Evolutionary conservation across 2,888 invertebrate species (phyloP), one percentile per base, ranked within the genome.

Genomic region (Chouioia cunea): DNA sequence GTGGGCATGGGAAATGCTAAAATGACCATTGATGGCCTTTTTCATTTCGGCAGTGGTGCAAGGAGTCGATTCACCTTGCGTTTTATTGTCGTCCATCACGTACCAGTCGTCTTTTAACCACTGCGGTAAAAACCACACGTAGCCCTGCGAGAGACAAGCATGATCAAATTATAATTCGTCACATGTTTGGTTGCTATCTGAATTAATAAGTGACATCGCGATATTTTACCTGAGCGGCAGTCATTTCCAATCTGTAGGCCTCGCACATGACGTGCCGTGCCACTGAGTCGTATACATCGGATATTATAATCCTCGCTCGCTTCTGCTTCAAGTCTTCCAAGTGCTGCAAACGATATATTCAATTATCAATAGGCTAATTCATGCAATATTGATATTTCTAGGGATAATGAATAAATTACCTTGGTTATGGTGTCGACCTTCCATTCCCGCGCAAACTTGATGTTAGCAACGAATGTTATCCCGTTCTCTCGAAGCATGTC

Each of bases 101-200:
- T 89, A 90, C 91, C 92, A 92, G 74, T 88, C 85, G 2, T 87
- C 82, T 8, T 89, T 87, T 20, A 93, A 87, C 91, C 94, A 92
- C 46, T 89, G 88, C 0, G 96, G 95, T 68, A 97, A 87, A 81
- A 97, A 93, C 96, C 96, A 97, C 2, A 93, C 93, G 83, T 93
- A 94, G 48, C 93, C 94, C 76, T 92, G 85, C 15, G 36, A 12
- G 36, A 36, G 36, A 36, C 36, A 6, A 10, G 6, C 36, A 12
- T 36, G 36, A 3, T 27, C 6, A 27, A 27, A 27, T 3, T 3
- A 27, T 27, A 27, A 27, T 27, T 6, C 4, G 27, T 3, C 27
- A 27, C 27, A 6, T 6, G 27, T 27, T n/a, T 12, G 36, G 12
- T 6, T 6, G 36, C 36, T 36, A 46, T 70, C 46, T 14, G 8